These are phyloP conservation scores for Halichondria panicea DNA, from an alignment of 37 sponge, comb jelly and placozoan genomes.

Conservation along the genomic window DNA sequence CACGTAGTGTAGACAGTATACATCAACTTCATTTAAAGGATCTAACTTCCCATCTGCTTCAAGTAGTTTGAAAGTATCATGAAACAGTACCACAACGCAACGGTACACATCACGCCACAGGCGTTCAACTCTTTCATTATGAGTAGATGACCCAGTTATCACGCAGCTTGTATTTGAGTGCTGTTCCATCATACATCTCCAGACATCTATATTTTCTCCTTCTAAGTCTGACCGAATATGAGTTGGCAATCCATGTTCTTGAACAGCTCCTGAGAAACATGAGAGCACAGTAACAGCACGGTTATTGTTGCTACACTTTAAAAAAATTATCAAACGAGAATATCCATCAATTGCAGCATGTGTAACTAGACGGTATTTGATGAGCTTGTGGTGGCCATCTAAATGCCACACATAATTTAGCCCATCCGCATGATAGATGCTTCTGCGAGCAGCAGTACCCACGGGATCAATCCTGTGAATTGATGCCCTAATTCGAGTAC, in stretches of 20 bases:
- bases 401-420: conserved; percentile 61
- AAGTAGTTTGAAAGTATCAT: conserved; percentile 11
- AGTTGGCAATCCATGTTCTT: conserved; percentile 18
- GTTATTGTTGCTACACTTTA: conserved; percentile 37
- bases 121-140: conserved; percentile 52
- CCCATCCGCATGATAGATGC: conserved; percentile 25
- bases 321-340: conserved; percentile 36
- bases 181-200: conserved; percentile 37
- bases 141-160: conserved; percentile 22
- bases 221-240: conserved; percentile 39
- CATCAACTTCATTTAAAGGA: conserved; percentile 40
- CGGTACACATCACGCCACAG: conserved; percentile 51
- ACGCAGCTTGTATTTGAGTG: not conserved
- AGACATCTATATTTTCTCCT: conserved; percentile 49
- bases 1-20: conserved; percentile 41
- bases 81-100: conserved; percentile 22
- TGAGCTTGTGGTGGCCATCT: conserved; percentile 57
- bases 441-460: conserved; percentile 9
- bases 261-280: conserved; percentile 21
- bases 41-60: conserved; percentile 21
- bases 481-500: conserved; percentile 21
- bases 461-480: conserved; percentile 42
- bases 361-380: conserved; percentile 54
- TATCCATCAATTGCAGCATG: conserved; percentile 57
- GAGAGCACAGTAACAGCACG: conserved; percentile 35